Percentiles rank a stretch among this genome's conserved stretches.
Evolutionary conservation across 2,888 invertebrate genomes (phyloP).

Genomic region (Osmoderma eremita): DNA sequence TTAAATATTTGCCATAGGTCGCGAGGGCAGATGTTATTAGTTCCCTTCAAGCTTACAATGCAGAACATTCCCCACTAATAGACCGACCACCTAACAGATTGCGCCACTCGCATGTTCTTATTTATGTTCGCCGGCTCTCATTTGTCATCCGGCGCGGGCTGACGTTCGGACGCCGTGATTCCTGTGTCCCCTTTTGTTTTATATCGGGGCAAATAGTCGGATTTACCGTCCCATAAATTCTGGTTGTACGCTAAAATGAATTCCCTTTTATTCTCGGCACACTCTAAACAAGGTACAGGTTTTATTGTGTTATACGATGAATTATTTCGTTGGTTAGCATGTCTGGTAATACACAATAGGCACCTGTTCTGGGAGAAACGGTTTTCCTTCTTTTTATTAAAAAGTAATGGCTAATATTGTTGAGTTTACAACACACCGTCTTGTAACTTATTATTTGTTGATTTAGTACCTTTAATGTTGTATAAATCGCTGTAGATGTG

Average conservation of each 20-base stretch:
- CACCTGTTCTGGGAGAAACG: too few relatives aligned
- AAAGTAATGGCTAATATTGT: too few relatives aligned
- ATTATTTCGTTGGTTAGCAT: not conserved
- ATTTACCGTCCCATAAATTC: slow-evolving; percentile 29
- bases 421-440: too few relatives aligned
- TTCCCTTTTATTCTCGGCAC: slow-evolving; percentile 9
- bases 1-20: slow-evolving; percentile 58
- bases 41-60: slow-evolving; percentile 61
- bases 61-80: slow-evolving; percentile 62
- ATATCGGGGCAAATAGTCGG: slow-evolving; percentile 31
- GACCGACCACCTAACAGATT: slow-evolving; percentile 62
- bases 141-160: slow-evolving; percentile 53
- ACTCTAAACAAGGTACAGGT: slow-evolving; percentile 2
- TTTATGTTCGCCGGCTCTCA: slow-evolving; percentile 58
- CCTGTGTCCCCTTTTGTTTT: slow-evolving; percentile 39
- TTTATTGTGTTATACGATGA: slow-evolving; percentile 8
- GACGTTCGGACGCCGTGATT: slow-evolving; percentile 34
- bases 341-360: not conserved
- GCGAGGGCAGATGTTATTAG: slow-evolving; percentile 58
- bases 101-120: slow-evolving; percentile 60
- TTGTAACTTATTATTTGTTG: too few relatives aligned
- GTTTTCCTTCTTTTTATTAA: too few relatives aligned
- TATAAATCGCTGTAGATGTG: too few relatives aligned
- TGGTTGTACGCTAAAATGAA: slow-evolving; percentile 3
- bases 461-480: too few relatives aligned